Base-by-base conservation (phyloP, 2,113 vertebrate genomes). In the Thomomys bottae region DNA sequence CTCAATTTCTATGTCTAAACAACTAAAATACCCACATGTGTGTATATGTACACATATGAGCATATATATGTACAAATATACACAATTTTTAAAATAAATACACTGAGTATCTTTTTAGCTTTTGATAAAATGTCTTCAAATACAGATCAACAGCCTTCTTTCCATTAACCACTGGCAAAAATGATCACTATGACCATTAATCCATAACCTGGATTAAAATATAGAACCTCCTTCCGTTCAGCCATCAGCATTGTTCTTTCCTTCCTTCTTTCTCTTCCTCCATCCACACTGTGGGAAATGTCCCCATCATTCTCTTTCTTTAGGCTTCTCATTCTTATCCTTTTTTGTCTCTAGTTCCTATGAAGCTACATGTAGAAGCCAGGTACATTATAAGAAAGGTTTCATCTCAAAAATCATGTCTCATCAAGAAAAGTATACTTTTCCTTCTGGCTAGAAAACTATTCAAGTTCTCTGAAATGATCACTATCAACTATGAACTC, bases 351-450 rank as follows among this genome's bases (percentile, higher is more conserved):
- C n/a, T 67, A 68, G 20, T 8, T 57, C 23, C 80, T 32, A 80
- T 0, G 75, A 59, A 79, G 82, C 67, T 24, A 68, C 45, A 92
- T 20, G 15, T 9, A 72, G 49, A 91, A 40, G 36, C 12, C 32
- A 83, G 61, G 28, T 11, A 66, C 66, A 38, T 21, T 2, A 14
- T 84, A 26, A 30, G 61, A 59, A 93, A 79, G 10, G 14, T 77
- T 84, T 86, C 84, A 87, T 84, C 54, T 92, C 34, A 64, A 73
- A 94, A 68, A 38, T 38, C 30, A 80, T 34, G 23, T 78, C 63
- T 42, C 63, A 6, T 66, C 64, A 67, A 49, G 23, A 87, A 84
- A 84, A 79, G 45, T 40, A 21, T 63, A 66, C n/a, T 73, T 67
- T 38, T 40, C 57, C 75, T 82, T 64, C 73, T 85, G 36, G 59